A percentile compares a stretch with the other conserved stretches of the same genome.
Evolutionary conservation across 2,113 vertebrate genomes (phyloP).

Genomic region (Gopherus evgoodei): DNA sequence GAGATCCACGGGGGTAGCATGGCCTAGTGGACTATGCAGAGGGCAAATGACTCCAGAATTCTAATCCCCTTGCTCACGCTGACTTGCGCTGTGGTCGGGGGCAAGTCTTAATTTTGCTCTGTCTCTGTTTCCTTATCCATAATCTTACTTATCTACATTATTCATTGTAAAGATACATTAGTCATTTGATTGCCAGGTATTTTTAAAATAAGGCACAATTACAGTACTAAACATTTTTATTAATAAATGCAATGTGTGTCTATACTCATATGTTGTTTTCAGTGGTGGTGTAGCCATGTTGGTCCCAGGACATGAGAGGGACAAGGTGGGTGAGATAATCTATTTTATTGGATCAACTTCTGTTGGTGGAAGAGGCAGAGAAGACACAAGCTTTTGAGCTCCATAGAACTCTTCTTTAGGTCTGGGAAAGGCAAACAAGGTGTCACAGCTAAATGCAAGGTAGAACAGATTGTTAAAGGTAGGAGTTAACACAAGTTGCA

Average conservation of each 20-base stretch:
- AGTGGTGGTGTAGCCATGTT: too few species aligned
- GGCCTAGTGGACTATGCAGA: neutral
- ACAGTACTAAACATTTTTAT: neutral
- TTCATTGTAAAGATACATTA: conserved; percentile 50
- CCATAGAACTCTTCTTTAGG: too few species aligned
- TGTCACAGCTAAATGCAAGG: too few species aligned
- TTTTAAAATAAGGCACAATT: conserved; percentile 29
- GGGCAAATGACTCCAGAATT: conserved; percentile 40
- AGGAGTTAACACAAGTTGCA: too few species aligned
- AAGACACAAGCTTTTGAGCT: too few species aligned
- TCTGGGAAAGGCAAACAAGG: too few species aligned
- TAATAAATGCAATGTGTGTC: neutral
- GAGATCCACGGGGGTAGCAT: conserved; percentile 35
- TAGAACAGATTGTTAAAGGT: too few species aligned
- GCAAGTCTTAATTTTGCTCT: neutral
- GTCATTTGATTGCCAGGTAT: neutral
- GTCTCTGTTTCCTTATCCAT: neutral
- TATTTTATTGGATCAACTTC: too few species aligned
- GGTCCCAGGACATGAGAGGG: neutral
- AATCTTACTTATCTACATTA: neutral
- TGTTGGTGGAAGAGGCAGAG: too few species aligned
- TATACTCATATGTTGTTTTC: neutral
- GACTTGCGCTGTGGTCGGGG: conserved; percentile 68
- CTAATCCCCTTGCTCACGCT: conserved; percentile 34
- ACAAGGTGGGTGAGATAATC: neutral